A percentile compares a stretch with the other conserved stretches of the same genome.
phyloP scores from a whole-genome alignment of 2,113 vertebrate species.

The Clinocottus analis region DNA sequence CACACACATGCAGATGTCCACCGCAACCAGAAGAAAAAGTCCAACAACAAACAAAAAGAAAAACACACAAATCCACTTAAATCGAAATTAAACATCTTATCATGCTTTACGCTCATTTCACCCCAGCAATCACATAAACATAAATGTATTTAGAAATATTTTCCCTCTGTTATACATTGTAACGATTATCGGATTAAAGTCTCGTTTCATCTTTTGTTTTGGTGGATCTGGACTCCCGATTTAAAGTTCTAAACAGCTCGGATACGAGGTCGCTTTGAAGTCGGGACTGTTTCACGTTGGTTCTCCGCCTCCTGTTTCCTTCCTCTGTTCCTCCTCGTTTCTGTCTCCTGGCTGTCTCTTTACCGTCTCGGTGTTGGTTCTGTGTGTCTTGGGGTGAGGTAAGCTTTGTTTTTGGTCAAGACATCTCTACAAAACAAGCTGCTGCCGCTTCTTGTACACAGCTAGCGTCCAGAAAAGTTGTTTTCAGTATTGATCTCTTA shows the following conservation, averaged over 20 bases:
- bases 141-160: slow-evolving; percentile 71
- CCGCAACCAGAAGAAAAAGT: slow-evolving; percentile 29
- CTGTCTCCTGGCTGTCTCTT: slow-evolving; percentile 31
- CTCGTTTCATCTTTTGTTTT: slow-evolving; percentile 79
- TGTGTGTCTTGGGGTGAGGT: slow-evolving; percentile 29
- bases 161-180: slow-evolving; percentile 70
- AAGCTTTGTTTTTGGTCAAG: slow-evolving; percentile 28
- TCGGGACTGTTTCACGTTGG: slow-evolving; percentile 62
- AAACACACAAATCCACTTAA: slow-evolving; percentile 65
- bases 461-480: slow-evolving; percentile 25
- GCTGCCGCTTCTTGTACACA: slow-evolving; percentile 30
- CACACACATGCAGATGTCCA: slow-evolving; percentile 34
- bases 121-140: slow-evolving; percentile 67
- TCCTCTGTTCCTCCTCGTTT: slow-evolving; percentile 35
- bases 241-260: slow-evolving; percentile 77
- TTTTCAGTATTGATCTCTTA: background rate
- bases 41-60: slow-evolving; percentile 57
- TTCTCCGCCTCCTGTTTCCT: slow-evolving; percentile 20
- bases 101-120: slow-evolving; percentile 75
- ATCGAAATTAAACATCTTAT: slow-evolving; percentile 74
- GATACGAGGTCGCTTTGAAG: slow-evolving; percentile 76
- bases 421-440: slow-evolving; percentile 27
- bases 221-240: slow-evolving; percentile 69
- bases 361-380: background rate
- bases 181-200: slow-evolving; percentile 76